Evolutionary conservation across 1,140 invertebrate species (phyloP), one percentile per base, ranked within the genome.

Genomic region (Cyclargus thomasi): DNA sequence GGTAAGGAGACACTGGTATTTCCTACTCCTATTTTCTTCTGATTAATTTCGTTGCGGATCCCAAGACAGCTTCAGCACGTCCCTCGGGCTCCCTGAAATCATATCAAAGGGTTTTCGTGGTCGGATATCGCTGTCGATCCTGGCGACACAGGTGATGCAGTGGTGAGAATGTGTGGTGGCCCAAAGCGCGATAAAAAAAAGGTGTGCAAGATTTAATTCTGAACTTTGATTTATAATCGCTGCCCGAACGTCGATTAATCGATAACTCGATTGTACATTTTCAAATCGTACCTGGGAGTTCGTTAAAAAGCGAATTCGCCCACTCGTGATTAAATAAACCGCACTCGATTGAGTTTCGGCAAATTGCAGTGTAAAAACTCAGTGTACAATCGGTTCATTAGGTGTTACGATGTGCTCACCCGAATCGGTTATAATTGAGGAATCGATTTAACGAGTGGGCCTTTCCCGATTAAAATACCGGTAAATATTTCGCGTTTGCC

Each of bases 351-450:
- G 64, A 65, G 64, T 65, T 65, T 65, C 53, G 64, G 64, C 53
- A 55, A 65, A 65, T 65, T 65, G 64, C 64, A 65, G 53, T 65
- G 64, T 65, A 65, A 65, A 65, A 65, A 65, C 64, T 47, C 53
- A 57, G 59, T 23, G 53, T 59, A 66, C 65, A 66, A 66, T 66
- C 65, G 65, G 65, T 66, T 66, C 65, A 63, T 67, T 67, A 67
- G 59, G 67, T 67, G 59, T 63, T 67, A 47, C 62, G 67, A 67
- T 67, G 65, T 67, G 63, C 62, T 67, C 20, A 36, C 39, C 35
- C 39, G 53, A 65, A 66, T 35, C 53, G 65, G 55, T 66, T 66
- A 66, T 66, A 66, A 66, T 59, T 66, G 65, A 35, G 57, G 65
- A 66, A 66, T 66, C 23, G 65, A 66, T 65, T 65, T 18, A 66